Base-by-base conservation (phyloP, 2,113 vertebrate genomes). In the Hippocampus zosterae region DNA sequence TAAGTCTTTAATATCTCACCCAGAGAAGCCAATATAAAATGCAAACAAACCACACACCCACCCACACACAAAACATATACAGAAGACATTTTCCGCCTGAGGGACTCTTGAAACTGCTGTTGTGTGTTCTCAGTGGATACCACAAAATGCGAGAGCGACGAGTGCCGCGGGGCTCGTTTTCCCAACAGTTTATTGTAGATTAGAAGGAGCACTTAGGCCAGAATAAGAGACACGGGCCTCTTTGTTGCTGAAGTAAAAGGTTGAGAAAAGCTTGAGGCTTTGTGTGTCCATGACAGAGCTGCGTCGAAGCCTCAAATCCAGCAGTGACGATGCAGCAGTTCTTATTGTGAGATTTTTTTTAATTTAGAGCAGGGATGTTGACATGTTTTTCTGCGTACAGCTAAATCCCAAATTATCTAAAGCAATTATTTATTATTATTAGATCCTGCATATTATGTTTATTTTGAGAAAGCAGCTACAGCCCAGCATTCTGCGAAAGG, bases 221-320 rank as follows among this genome's bases (percentile, higher is more conserved):
- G 86, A 87, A 27, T 85, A 85, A 91, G 89, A 86, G 81, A 92
- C 85, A 93, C 72, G 80, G 88, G 87, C 87, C 86, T 87, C 89
- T 91, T 92, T 90, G 85, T 91, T 89, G 87, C 87, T 82, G 74
- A 89, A 87, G 88, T 84, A 90, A 94, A 93, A 95, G 92, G 91
- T 90, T 94, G 91, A 88, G 89, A 90, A 80, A 72, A 85, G 91
- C 92, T 90, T 76, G 84, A 62, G 89, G 92, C 91, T 82, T 79
- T 77, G 33, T 79, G 78, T 84, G 84, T 90, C 84, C 85, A 71
- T 88, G 59, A 71, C 68, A 41, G 75, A 81, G 71, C 70, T 64
- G 19, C 23, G 59, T 77, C 73, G n/a, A 6, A 60, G 76, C 81
- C 60, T n/a, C 73, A 71, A 78, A 65, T 25, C 78, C 74, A 71